Evolutionary conservation across 2,888 invertebrate species (phyloP).

Genomic region (Bugulina stolonifera): DNA sequence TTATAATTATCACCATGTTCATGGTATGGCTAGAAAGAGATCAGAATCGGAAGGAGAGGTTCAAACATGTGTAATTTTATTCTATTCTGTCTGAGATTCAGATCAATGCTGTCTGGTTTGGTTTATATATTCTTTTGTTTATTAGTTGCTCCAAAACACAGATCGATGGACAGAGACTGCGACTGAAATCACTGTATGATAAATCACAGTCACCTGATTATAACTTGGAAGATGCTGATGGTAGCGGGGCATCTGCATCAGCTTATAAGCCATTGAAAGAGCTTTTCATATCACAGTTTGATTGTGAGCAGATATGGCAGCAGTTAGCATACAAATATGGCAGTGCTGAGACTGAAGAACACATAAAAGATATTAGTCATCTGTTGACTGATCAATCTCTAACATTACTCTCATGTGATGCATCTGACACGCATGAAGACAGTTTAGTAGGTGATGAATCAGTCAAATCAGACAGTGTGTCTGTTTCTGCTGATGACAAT

Average conservation of each 20-base stretch:
- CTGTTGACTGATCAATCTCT: not conserved
- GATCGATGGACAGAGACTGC: not conserved
- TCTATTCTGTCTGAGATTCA: too few relatives aligned
- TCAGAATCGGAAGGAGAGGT: too few relatives aligned
- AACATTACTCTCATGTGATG: not conserved
- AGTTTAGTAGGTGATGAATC: not conserved
- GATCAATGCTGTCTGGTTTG: too few relatives aligned
- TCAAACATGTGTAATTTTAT: too few relatives aligned
- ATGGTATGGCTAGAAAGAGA: too few relatives aligned
- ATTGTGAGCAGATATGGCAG: slow-evolving; percentile 19
- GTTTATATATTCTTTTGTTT: too few relatives aligned
- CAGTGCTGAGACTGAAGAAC: not conserved
- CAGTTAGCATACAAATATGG: not conserved
- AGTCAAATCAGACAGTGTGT: not conserved
- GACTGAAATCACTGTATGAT: not conserved
- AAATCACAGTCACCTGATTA: too few relatives aligned
- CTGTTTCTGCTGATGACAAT: not conserved
- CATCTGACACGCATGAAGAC: not conserved
- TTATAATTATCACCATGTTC: too few relatives aligned
- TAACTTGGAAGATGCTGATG: too few relatives aligned
- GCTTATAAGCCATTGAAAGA: not conserved
- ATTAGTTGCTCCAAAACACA: too few relatives aligned
- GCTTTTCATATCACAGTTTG: not conserved
- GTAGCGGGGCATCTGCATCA: not conserved
- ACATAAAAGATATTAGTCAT: not conserved